Percentiles rank a stretch among this genome's conserved stretches.
phyloP scores from a whole-genome alignment of 2,113 vertebrate species.

The Ptyas mucosa region DNA sequence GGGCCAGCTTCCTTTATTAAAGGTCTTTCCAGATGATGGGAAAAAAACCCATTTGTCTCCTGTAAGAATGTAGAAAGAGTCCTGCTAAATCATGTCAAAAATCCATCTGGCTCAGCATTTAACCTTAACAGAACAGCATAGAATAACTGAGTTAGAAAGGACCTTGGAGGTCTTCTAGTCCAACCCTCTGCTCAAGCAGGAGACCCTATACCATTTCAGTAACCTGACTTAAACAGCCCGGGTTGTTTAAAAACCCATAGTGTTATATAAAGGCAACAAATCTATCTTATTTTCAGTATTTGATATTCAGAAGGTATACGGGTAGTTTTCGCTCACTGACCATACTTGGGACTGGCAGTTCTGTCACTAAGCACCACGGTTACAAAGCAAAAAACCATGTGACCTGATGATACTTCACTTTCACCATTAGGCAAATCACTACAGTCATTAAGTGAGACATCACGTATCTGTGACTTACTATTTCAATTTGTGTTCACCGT shows the following conservation, averaged over 20 bases:
- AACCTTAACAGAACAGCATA: neutral
- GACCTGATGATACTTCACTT: neutral
- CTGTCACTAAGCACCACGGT: neutral
- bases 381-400: neutral
- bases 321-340: neutral
- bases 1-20: neutral
- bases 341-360: neutral
- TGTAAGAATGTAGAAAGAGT: neutral
- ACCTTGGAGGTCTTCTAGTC: neutral
- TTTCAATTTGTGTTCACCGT: neutral
- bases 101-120: neutral
- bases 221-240: neutral
- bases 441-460: neutral
- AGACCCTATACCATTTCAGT: neutral
- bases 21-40: neutral
- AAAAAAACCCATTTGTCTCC: neutral
- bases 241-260: neutral
- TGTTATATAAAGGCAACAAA: neutral
- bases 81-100: neutral
- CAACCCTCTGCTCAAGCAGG: neutral
- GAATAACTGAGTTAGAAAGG: neutral
- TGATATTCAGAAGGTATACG: neutral
- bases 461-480: neutral
- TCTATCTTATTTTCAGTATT: neutral
- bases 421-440: neutral